A percentile compares a stretch with the other conserved stretches of the same genome.
phyloP scores from a whole-genome alignment of 2,888 invertebrate genomes.

The Arenicola marina region DNA sequence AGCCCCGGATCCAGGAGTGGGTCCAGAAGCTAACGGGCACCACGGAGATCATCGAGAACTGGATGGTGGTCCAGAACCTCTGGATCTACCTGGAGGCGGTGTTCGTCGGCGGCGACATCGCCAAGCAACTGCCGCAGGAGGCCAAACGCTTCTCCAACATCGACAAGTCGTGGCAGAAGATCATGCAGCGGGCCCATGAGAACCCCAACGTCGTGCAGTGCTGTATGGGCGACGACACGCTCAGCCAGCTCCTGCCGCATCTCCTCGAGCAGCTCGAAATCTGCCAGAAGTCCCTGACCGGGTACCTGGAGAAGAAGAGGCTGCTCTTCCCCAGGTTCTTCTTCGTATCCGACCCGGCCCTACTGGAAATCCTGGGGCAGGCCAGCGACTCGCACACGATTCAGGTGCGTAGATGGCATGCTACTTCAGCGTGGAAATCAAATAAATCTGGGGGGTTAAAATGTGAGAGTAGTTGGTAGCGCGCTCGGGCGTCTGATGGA shows the following conservation, averaged over 20 bases:
- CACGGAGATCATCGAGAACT: slow-evolving; percentile 93
- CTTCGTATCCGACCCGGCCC: slow-evolving; percentile 62
- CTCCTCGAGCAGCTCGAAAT: slow-evolving; percentile 93
- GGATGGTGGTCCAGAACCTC: slow-evolving; percentile 97
- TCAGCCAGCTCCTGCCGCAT: slow-evolving; percentile 89
- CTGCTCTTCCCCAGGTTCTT: slow-evolving; percentile 56
- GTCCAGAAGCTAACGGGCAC: slow-evolving; percentile 91
- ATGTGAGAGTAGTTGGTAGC: too few relatives aligned
- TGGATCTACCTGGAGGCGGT: slow-evolving; percentile 98
- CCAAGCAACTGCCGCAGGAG: slow-evolving; percentile 83
- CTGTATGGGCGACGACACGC: slow-evolving; percentile 92
- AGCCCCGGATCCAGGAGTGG: slow-evolving; percentile 97
- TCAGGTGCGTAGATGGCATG: too few relatives aligned
- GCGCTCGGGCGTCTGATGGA: too few relatives aligned
- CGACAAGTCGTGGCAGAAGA: slow-evolving; percentile 98
- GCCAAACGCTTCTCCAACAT: slow-evolving; percentile 71
- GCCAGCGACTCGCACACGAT: slow-evolving; percentile 63
- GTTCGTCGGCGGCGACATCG: slow-evolving; percentile 97
- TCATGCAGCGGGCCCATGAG: slow-evolving; percentile 85
- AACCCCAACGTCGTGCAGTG: slow-evolving; percentile 94
- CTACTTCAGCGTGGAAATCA: too few relatives aligned
- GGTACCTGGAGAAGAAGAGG: slow-evolving; percentile 65
- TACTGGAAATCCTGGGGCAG: slow-evolving; percentile 62
- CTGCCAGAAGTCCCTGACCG: slow-evolving; percentile 95
- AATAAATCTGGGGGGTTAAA: too few relatives aligned